A percentile compares a stretch with the other conserved stretches of the same genome.
Conservation (phyloP, 2,888 invertebrate genomes). For the Sphaeridia pumilis region DNA sequence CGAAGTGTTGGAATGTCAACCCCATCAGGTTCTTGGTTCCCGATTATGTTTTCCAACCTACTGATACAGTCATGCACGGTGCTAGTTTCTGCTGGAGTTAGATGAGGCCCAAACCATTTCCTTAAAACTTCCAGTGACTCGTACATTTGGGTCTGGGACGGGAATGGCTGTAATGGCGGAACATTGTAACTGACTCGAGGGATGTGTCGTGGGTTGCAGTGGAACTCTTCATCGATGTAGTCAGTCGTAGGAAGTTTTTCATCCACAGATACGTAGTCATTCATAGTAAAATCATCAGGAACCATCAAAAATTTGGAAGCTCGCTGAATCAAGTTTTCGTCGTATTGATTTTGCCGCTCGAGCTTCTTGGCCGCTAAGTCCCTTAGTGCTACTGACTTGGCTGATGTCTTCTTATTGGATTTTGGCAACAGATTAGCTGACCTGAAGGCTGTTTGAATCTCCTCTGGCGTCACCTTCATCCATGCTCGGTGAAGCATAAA, state of each 20-base stretch:
- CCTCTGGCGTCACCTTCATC: not conserved
- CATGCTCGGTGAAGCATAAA: constrained; percentile 12
- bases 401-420: not conserved
- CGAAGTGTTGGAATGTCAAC: not conserved
- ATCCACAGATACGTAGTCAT: constrained; percentile 11
- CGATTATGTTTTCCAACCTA: constrained; percentile 14
- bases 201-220: not conserved
- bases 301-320: not conserved
- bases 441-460: constrained; percentile 9
- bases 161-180: not conserved
- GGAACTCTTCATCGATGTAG: constrained; percentile 10
- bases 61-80: constrained; percentile 7
- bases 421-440: constrained; percentile 12
- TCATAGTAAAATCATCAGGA: constrained; percentile 3
- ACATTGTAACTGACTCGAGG: not conserved
- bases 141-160: constrained; percentile 8
- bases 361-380: not conserved
- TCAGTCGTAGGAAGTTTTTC: constrained; percentile 13
- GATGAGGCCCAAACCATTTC: constrained; percentile 12
- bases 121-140: constrained; percentile 12
- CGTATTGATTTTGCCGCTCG: not conserved
- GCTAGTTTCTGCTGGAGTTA: not conserved
- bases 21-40: not conserved
- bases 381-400: not conserved
- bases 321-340: constrained; percentile 6